Conservation (phyloP, 1,140 invertebrate genomes). For the Chironomus tepperi region DNA sequence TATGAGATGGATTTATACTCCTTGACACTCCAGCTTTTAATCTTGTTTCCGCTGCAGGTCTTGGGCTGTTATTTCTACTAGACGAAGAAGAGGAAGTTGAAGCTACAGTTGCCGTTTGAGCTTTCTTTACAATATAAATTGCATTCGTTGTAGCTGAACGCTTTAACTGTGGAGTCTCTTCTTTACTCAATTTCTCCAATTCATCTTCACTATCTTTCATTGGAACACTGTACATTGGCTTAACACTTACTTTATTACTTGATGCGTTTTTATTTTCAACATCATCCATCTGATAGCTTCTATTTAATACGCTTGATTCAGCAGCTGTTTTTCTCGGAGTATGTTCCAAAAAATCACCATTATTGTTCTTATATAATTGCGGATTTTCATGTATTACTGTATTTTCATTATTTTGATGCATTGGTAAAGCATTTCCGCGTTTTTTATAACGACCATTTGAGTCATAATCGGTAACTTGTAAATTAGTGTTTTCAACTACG, state of each 20-base stretch:
- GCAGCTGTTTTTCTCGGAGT: conserved; percentile 26
- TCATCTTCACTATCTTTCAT: conserved; percentile 28
- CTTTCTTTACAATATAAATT: conserved; percentile 32
- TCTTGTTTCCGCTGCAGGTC: conserved; percentile 44
- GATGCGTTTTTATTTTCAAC: conserved; percentile 29
- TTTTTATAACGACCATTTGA: conserved; percentile 28
- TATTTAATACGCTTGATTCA: background rate
- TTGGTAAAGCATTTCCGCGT: conserved; percentile 28
- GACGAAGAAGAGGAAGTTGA: conserved; percentile 42
- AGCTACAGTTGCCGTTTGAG: conserved; percentile 39
- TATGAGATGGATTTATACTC: conserved; percentile 35
- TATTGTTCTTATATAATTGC: conserved; percentile 23
- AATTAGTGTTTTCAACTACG: conserved; percentile 24
- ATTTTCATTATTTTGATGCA: conserved; percentile 37
- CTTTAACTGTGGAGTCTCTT: conserved; percentile 21
- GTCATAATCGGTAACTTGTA: conserved; percentile 20
- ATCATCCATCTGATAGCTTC: conserved; percentile 27
- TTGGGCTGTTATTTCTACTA: conserved; percentile 52
- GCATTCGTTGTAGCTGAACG: conserved; percentile 25
- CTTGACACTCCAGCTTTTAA: conserved; percentile 42
- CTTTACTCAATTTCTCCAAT: background rate
- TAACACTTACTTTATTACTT: conserved; percentile 41
- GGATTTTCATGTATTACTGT: conserved; percentile 41
- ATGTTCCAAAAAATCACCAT: conserved; percentile 29
- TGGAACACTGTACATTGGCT: conserved; percentile 39